These are phyloP conservation scores for Theristicus caerulescens DNA, from an alignment of 2,113 vertebrate species.

Conservation along the genomic window DNA sequence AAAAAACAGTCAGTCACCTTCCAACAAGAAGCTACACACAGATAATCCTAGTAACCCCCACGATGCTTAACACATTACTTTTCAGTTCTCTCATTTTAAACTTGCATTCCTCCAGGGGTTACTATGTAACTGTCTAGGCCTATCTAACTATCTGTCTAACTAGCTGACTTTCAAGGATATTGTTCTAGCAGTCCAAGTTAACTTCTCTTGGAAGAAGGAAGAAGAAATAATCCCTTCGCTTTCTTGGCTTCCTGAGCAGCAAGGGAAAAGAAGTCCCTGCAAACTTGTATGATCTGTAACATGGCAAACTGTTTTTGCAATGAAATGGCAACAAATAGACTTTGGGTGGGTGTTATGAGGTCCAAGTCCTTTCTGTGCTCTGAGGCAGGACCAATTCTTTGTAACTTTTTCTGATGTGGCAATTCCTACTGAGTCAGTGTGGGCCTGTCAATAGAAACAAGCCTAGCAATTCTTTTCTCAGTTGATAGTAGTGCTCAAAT, in stretches of 20 bases:
- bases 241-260: neutral
- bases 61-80: neutral
- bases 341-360: neutral
- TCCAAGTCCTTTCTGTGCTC: neutral
- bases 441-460: neutral
- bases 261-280: neutral
- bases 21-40: neutral
- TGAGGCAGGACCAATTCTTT: neutral
- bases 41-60: neutral
- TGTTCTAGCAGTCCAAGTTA: neutral
- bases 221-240: neutral
- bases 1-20: neutral
- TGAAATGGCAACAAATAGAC: neutral
- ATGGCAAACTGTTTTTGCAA: neutral
- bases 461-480: neutral
- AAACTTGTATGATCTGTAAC: neutral
- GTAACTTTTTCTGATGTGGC: neutral
- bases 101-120: neutral
- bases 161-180: neutral
- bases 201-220: neutral
- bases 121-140: neutral
- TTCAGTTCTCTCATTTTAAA: neutral
- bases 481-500: neutral
- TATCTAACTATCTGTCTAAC: neutral
- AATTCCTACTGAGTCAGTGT: neutral